Percentiles rank a stretch among this genome's conserved stretches.
Evolutionary conservation across 2,113 vertebrate genomes (phyloP).

Genomic region (Tinamus guttatus): DNA sequence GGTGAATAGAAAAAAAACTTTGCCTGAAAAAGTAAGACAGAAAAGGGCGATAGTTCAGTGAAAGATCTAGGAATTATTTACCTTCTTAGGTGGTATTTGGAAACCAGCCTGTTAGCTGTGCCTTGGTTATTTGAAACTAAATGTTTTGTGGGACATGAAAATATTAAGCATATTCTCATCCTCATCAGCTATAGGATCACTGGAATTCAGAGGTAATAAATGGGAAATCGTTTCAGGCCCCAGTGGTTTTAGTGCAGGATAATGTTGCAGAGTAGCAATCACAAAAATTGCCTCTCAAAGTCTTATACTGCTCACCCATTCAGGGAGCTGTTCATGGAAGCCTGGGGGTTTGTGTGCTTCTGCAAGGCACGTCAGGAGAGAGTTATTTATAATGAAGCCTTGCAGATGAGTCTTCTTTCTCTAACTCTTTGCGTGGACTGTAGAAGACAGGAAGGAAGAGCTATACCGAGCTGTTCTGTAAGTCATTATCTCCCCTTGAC

Average conservation of each 20-base stretch:
- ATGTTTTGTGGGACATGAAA: constrained; percentile 30
- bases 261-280: constrained; percentile 35
- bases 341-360: constrained; percentile 9
- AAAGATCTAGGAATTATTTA: neutral
- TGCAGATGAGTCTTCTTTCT: constrained; percentile 53
- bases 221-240: constrained; percentile 43
- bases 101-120: neutral
- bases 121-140: neutral
- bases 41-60: neutral
- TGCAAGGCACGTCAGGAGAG: constrained; percentile 4
- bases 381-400: constrained; percentile 45
- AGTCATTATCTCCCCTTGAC: constrained; percentile 12
- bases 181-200: neutral
- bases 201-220: constrained; percentile 13
- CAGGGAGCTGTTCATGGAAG: neutral
- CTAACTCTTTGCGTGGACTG: constrained; percentile 2
- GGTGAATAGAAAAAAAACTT: neutral
- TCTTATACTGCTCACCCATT: constrained; percentile 8
- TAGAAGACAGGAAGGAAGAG: constrained; percentile 1
- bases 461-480: neutral
- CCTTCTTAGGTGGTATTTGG: neutral
- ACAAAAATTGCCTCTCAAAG: constrained; percentile 52
- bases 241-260: neutral
- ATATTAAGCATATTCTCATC: constrained; percentile 27
- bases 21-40: neutral